Evolutionary conservation across 2,113 vertebrate genomes (phyloP).

Genomic region (Pelobates fuscus): DNA sequence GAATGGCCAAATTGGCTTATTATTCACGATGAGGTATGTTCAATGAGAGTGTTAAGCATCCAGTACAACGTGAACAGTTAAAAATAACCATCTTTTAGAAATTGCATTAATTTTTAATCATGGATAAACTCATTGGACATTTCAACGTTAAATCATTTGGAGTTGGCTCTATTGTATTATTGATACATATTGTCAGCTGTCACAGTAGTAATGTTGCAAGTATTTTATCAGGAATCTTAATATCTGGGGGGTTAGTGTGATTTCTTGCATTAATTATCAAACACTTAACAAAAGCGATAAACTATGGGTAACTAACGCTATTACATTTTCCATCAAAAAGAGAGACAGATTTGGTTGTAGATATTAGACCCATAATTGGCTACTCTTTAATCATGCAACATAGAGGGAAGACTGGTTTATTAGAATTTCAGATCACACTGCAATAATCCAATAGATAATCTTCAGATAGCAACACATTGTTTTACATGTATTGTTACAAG

Average conservation of each 20-base stretch:
- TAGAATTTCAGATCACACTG: too few species aligned
- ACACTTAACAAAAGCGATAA: not conserved
- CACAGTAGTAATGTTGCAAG: not conserved
- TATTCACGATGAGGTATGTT: not conserved
- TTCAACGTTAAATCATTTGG: not conserved
- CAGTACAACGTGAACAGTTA: not conserved
- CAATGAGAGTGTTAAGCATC: conserved; percentile 9
- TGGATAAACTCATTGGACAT: not conserved
- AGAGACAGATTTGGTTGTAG: too few species aligned
- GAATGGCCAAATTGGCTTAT: conserved; percentile 28
- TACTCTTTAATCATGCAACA: too few species aligned
- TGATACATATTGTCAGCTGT: not conserved
- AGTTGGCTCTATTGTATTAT: not conserved
- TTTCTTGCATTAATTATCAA: not conserved
- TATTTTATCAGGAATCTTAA: not conserved
- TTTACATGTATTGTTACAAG: too few species aligned
- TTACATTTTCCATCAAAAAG: too few species aligned
- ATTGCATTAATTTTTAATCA: not conserved
- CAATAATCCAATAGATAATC: too few species aligned
- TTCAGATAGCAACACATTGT: too few species aligned
- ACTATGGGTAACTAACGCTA: too few species aligned
- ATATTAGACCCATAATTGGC: too few species aligned
- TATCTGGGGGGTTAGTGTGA: not conserved
- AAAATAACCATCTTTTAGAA: not conserved
- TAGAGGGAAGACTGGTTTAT: too few species aligned